These are phyloP conservation scores for Melanotaenia maccullochi DNA, from an alignment of 2,797 vertebrate genomes.

Conservation along the genomic window DNA sequence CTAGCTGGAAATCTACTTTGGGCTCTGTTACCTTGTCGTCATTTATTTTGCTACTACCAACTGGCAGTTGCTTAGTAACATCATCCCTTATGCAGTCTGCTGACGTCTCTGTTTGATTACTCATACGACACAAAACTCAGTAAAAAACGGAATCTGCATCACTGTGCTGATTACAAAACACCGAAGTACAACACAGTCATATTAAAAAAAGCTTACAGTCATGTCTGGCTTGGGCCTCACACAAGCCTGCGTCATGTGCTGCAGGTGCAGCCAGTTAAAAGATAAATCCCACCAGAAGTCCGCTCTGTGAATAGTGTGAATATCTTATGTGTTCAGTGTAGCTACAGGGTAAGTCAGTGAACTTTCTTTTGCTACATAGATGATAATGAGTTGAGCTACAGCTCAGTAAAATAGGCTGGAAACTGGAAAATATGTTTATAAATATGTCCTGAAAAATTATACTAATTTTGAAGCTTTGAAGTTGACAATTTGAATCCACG, in stretches of 20 bases:
- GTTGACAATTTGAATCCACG: neutral
- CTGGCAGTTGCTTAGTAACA: conserved; percentile 1
- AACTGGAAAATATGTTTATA: no score
- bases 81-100: neutral
- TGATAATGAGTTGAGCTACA: neutral
- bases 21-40: neutral
- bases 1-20: neutral
- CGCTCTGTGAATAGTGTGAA: neutral
- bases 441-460: neutral
- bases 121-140: neutral
- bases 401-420: neutral
- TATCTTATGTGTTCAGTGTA: neutral
- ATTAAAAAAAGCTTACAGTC: neutral
- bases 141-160: neutral
- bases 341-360: neutral
- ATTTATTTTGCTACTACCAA: conserved; percentile 4
- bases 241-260: neutral
- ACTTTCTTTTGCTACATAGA: neutral
- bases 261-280: neutral
- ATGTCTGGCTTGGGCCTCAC: neutral
- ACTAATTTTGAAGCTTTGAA: neutral
- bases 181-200: neutral
- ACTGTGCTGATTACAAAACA: neutral
- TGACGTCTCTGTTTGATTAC: conserved; percentile 1
- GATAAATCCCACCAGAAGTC: neutral